These are phyloP conservation scores for Pluvianellus socialis DNA, from an alignment of 2,113 vertebrate species.

Conservation along the genomic window DNA sequence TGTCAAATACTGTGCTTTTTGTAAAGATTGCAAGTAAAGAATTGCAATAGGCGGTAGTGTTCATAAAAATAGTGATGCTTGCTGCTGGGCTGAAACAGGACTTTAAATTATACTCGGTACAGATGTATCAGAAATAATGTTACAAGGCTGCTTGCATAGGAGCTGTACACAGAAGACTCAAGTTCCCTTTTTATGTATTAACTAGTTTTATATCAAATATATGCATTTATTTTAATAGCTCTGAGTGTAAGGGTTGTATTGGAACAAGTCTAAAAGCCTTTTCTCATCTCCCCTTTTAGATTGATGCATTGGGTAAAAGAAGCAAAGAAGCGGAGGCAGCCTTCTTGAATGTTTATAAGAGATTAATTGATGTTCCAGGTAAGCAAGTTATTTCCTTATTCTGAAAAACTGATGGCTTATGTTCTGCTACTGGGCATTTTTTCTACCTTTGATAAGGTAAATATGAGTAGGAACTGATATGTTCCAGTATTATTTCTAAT, in stretches of 20 bases:
- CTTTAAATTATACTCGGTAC: background rate
- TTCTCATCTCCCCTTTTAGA: constrained; percentile 73
- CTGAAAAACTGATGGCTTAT: background rate
- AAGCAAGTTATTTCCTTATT: constrained; percentile 58
- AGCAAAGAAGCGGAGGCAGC: constrained; percentile 99
- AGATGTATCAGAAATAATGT: background rate
- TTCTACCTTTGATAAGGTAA: background rate
- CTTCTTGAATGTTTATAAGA: constrained; percentile 98
- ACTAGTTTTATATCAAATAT: background rate
- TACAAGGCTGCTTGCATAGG: background rate
- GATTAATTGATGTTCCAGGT: constrained; percentile 99
- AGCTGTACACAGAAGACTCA: background rate
- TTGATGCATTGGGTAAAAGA: constrained; percentile 96
- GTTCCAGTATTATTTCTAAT: background rate
- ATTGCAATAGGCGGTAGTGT: background rate
- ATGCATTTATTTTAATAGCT: background rate
- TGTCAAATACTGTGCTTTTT: background rate
- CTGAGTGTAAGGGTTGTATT: background rate
- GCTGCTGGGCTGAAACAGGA: background rate
- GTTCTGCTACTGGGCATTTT: background rate
- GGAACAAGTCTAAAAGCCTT: constrained; percentile 10
- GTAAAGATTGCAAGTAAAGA: background rate
- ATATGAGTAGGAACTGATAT: background rate
- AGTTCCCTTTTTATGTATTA: background rate
- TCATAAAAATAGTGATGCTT: background rate